These are phyloP conservation scores for Corydoras sp. DNA, from an alignment of 2,113 vertebrate genomes.

Conservation along the genomic window DNA sequence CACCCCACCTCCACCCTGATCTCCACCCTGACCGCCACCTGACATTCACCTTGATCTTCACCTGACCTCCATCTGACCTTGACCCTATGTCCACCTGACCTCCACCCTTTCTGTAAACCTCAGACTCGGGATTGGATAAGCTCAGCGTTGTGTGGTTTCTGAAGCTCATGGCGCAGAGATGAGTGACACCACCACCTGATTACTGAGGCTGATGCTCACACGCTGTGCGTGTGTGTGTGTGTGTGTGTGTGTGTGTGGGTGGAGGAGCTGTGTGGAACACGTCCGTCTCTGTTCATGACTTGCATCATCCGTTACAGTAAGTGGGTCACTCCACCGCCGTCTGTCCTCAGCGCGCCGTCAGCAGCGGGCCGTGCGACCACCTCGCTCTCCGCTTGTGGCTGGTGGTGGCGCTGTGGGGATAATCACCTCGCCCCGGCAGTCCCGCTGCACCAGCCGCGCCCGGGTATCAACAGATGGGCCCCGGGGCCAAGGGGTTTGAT, in stretches of 20 bases:
- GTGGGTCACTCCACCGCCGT: conserved; percentile 32
- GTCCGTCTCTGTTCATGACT: not conserved
- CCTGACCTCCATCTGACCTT: too few relatives aligned
- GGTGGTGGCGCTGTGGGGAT: conserved; percentile 37
- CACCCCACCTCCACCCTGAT: too few relatives aligned
- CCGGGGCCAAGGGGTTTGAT: not conserved
- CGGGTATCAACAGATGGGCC: conserved; percentile 39
- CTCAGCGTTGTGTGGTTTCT: too few relatives aligned
- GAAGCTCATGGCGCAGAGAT: not conserved
- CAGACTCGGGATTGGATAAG: too few relatives aligned
- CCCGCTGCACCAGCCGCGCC: conserved; percentile 29
- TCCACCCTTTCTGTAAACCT: too few relatives aligned
- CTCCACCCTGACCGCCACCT: too few relatives aligned
- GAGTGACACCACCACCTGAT: not conserved
- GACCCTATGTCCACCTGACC: too few relatives aligned
- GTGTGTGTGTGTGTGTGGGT: too few relatives aligned
- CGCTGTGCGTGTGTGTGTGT: conserved; percentile 1
- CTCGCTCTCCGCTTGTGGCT: conserved; percentile 33
- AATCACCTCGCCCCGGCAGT: conserved; percentile 39
- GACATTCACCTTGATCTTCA: too few relatives aligned
- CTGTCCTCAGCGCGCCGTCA: conserved; percentile 22
- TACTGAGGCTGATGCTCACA: conserved; percentile 2
- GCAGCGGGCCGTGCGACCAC: conserved; percentile 24
- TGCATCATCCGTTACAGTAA: conserved; percentile 34
- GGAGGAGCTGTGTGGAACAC: not conserved